These are phyloP conservation scores for Chamaea fasciata DNA, from an alignment of 2,113 vertebrate species.

Conservation along the genomic window DNA sequence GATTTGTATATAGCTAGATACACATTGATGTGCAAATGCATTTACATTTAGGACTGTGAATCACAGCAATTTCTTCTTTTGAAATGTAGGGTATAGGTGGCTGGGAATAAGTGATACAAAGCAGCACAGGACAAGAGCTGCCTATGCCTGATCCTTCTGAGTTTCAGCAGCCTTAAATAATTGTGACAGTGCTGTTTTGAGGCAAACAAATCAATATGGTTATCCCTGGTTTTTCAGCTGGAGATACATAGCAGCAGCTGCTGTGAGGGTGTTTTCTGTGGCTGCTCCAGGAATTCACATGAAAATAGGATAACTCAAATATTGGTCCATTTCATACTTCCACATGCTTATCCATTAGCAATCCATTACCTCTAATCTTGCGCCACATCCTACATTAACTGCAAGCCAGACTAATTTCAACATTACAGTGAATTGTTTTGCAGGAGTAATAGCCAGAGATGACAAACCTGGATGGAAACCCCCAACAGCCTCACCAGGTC, in stretches of 20 bases:
- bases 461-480: not conserved
- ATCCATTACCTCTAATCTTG: not conserved
- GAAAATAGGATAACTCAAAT: not conserved
- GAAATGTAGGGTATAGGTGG: not conserved
- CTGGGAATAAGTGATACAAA: not conserved
- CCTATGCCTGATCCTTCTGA: not conserved
- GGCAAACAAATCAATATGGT: not conserved
- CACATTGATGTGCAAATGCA: not conserved
- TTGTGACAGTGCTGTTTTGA: not conserved
- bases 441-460: not conserved
- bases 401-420: not conserved
- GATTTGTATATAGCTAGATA: not conserved
- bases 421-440: not conserved
- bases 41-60: not conserved
- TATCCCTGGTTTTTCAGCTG: not conserved
- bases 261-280: not conserved
- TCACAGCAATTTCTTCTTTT: not conserved
- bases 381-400: not conserved
- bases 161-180: not conserved
- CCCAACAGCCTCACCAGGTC: not conserved
- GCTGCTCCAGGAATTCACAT: not conserved
- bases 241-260: not conserved
- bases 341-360: not conserved
- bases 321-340: not conserved
- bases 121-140: not conserved